A percentile compares a stretch with the other conserved stretches of the same genome.
phyloP scores from a whole-genome alignment of 2,113 vertebrate genomes.

The Apaloderma vittatum region DNA sequence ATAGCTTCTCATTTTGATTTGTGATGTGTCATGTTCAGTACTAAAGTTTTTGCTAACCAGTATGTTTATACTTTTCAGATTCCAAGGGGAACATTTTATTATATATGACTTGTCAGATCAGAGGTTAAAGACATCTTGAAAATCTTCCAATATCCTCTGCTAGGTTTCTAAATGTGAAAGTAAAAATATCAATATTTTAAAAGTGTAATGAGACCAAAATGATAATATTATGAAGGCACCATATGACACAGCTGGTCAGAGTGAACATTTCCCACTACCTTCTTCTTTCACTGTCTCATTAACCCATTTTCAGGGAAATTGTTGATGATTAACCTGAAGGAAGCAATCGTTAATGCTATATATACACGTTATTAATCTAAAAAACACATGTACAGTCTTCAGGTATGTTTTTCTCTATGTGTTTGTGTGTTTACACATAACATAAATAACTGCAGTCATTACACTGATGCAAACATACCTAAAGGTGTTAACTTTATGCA shows the following conservation, averaged over 20 bases:
- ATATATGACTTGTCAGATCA: constrained; percentile 1
- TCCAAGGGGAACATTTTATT: background rate
- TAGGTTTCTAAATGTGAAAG: constrained; percentile 22
- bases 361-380: background rate
- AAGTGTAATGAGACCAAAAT: background rate
- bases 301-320: background rate
- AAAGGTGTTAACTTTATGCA: background rate
- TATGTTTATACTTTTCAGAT: background rate
- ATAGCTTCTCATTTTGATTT: constrained; percentile 48
- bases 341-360: background rate
- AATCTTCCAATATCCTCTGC: background rate
- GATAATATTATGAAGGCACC: background rate
- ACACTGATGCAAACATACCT: background rate
- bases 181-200: background rate
- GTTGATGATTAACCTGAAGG: background rate
- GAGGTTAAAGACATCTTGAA: background rate
- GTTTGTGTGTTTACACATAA: background rate
- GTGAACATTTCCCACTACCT: background rate
- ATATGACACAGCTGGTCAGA: background rate
- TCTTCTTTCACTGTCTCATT: background rate
- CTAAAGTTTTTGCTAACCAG: constrained; percentile 18
- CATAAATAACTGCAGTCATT: too few relatives aligned
- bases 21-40: background rate
- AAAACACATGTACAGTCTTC: background rate
- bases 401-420: background rate